A percentile compares a stretch with the other conserved stretches of the same genome.
phyloP scores from a whole-genome alignment of 1,140 invertebrate species.

The Drosophila albomicans region DNA sequence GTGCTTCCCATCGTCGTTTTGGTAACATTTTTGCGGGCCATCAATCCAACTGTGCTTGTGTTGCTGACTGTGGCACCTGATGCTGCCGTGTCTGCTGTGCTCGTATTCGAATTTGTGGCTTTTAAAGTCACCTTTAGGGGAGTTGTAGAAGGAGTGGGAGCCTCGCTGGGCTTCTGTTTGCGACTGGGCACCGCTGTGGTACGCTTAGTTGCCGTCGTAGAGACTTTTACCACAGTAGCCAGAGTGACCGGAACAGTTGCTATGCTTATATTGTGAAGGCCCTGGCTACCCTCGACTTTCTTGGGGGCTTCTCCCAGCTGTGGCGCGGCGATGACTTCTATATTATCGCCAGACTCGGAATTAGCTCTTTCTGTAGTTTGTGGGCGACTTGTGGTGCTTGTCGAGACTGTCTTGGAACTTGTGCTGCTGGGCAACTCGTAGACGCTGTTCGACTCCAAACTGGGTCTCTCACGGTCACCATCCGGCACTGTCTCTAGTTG shows the following conservation, averaged over 20 bases:
- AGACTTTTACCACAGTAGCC: conserved; percentile 31
- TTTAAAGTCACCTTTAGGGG: neutral
- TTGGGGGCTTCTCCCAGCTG: conserved; percentile 45
- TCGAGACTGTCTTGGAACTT: neutral
- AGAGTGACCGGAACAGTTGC: conserved; percentile 11
- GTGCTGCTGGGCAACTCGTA: conserved; percentile 52
- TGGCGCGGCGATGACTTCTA: conserved; percentile 71
- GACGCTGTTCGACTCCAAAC: conserved; percentile 73
- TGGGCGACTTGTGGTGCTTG: conserved; percentile 15
- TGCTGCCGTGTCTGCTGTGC: neutral
- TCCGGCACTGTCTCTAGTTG: neutral
- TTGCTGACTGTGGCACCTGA: conserved; percentile 9
- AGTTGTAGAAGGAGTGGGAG: conserved; percentile 17
- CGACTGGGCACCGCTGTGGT: conserved; percentile 25
- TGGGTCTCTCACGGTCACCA: conserved; percentile 10
- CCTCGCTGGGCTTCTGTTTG: conserved; percentile 41
- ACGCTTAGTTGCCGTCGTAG: conserved; percentile 33
- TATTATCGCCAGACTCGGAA: conserved; percentile 50
- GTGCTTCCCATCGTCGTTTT: conserved; percentile 51
- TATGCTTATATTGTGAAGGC: conserved; percentile 46
- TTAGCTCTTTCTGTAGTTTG: neutral
- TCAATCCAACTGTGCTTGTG: conserved; percentile 29
- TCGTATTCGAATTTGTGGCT: conserved; percentile 9
- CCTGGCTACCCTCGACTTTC: neutral
- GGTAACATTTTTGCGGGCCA: conserved; percentile 54